Conservation (phyloP, 2,113 vertebrate species). For the Crotalus viridis region DNA sequence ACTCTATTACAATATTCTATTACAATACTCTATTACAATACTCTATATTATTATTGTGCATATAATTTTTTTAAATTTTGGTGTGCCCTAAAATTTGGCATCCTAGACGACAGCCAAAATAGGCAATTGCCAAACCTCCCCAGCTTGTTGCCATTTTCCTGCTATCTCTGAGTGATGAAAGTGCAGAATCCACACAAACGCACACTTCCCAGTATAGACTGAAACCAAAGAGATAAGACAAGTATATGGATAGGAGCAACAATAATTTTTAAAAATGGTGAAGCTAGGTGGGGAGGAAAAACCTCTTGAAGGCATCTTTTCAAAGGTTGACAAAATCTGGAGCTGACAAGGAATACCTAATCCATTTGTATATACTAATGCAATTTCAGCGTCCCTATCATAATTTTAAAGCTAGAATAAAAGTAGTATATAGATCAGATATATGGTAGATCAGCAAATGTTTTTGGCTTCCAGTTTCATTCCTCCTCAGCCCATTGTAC, state of each 20-base stretch:
- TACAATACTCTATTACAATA: neutral
- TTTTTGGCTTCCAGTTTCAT: neutral
- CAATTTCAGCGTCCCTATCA: constrained; percentile 9
- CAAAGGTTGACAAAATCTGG: neutral
- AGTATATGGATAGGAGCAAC: neutral
- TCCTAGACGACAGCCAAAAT: too few relatives aligned
- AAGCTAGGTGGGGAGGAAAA: neutral
- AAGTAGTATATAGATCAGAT: neutral
- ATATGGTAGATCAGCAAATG: neutral
- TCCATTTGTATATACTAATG: neutral
- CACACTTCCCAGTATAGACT: neutral
- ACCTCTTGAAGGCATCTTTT: neutral
- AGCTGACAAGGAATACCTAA: neutral
- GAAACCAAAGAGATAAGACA: neutral
- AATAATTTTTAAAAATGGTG: neutral
- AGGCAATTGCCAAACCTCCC: neutral
- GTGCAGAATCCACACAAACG: neutral
- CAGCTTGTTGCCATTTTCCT: too few relatives aligned
- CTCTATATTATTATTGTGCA: neutral
- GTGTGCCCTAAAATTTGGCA: neutral
- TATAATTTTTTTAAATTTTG: neutral
- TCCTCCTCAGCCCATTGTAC: neutral
- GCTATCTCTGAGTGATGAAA: neutral
- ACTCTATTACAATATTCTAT: neutral
- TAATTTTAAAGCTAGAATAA: neutral